Percentiles rank a stretch among this genome's conserved stretches.
Conservation (phyloP, 2,113 vertebrate genomes). For the Pollachius pollachius region DNA sequence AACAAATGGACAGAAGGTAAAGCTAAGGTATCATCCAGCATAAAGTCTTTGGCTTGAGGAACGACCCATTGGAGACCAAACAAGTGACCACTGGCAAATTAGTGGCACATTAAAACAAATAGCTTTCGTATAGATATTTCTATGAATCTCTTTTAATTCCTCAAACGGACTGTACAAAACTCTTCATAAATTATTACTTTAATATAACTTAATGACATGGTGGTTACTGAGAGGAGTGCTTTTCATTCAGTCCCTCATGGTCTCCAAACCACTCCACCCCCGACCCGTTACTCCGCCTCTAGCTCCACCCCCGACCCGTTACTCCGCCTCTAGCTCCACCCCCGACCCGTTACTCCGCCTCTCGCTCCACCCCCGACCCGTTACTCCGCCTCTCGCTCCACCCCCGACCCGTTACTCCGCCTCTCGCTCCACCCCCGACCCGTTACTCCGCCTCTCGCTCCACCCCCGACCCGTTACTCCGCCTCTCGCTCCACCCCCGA, state of each 20-base stretch:
- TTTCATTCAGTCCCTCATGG: conserved; percentile 47
- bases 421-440: no score
- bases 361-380: conserved; percentile 67
- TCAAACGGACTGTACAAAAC: conserved; percentile 96
- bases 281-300: conserved; percentile 87
- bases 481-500: no score
- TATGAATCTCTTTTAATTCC: conserved; percentile 94
- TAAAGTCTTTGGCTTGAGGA: conserved; percentile 91
- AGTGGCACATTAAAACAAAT: conserved; percentile 94
- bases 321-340: no score
- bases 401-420: no score
- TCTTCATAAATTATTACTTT: conserved; percentile 98
- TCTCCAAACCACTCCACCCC: conserved; percentile 87
- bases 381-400: no score
- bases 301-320: conserved; percentile 70
- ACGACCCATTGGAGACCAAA: conserved; percentile 89
- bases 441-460: no score
- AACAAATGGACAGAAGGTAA: conserved; percentile 93
- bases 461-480: no score
- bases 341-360: no score
- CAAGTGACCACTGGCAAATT: conserved; percentile 94
- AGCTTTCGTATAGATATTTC: conserved; percentile 97
- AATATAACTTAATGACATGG: conserved; percentile 98
- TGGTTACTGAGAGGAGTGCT: conserved; percentile 86
- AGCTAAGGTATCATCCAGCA: conserved; percentile 86